phyloP scores from a whole-genome alignment of 2,888 invertebrate genomes.

The Pyrocoelia pectoralis region DNA sequence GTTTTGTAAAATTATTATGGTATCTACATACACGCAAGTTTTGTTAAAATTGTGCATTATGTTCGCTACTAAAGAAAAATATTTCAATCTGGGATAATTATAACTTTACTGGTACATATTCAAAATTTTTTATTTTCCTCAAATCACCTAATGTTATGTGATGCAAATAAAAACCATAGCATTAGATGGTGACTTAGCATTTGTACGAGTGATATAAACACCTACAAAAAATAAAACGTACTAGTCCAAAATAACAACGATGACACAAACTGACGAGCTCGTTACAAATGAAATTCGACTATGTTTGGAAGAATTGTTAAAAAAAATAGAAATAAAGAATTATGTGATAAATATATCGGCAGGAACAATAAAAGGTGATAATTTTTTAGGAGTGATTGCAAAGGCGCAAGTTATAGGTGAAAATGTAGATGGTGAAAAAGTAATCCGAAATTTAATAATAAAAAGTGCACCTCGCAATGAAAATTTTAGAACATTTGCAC shows the following conservation, averaged over 20 bases:
- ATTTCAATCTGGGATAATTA: too few relatives aligned
- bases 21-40: too few relatives aligned
- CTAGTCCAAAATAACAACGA: neutral
- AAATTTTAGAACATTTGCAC: conserved; percentile 38
- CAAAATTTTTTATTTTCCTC: too few relatives aligned
- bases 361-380: conserved; percentile 46
- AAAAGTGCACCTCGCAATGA: conserved; percentile 45
- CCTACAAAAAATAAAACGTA: too few relatives aligned
- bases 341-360: conserved; percentile 5
- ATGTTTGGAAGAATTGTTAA: neutral
- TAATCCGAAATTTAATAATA: conserved; percentile 42
- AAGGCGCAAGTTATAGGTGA: conserved; percentile 34
- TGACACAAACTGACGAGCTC: neutral
- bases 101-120: too few relatives aligned
- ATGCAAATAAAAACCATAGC: too few relatives aligned
- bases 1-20: too few relatives aligned
- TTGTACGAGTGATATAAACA: too few relatives aligned
- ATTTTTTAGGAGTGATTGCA: conserved; percentile 47
- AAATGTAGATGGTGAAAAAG: conserved; percentile 25
- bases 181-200: too few relatives aligned
- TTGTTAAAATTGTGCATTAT: too few relatives aligned
- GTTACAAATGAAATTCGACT: neutral
- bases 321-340: neutral
- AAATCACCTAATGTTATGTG: too few relatives aligned
- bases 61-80: too few relatives aligned